phyloP scores from a whole-genome alignment of 2,888 invertebrate genomes.

The Corythucha ciliata region DNA sequence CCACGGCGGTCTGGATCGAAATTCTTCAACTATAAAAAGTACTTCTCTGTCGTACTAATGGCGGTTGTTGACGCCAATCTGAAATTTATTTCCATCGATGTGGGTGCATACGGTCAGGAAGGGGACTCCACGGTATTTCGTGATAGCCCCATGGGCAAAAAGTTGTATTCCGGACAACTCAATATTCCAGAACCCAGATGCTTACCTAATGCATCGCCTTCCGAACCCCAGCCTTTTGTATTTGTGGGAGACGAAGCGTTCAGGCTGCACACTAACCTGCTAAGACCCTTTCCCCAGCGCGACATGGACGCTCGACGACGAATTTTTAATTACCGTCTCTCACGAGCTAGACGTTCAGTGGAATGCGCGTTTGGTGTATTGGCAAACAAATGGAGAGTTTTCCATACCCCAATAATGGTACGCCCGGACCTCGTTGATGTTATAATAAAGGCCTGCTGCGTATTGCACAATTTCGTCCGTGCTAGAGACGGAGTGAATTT shows the following conservation, averaged over 20 bases:
- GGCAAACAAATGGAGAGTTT: slow-evolving; percentile 16
- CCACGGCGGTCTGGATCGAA: slow-evolving; percentile 18
- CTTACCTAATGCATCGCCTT: slow-evolving; percentile 21
- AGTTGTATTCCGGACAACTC: slow-evolving; percentile 25
- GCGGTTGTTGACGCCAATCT: slow-evolving; percentile 22
- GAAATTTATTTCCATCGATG: slow-evolving; percentile 21
- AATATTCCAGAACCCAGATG: slow-evolving; percentile 25
- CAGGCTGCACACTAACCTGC: slow-evolving; percentile 12
- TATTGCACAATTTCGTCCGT: slow-evolving; percentile 8
- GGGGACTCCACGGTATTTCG: slow-evolving; percentile 20
- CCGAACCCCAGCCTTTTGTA: slow-evolving; percentile 11
- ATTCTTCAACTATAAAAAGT: slow-evolving; percentile 23
- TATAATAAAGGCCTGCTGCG: slow-evolving; percentile 12
- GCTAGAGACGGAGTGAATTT: slow-evolving; percentile 4
- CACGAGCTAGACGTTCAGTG: slow-evolving; percentile 12
- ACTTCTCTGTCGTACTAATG: slow-evolving; percentile 20
- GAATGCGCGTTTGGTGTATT: slow-evolving; percentile 12
- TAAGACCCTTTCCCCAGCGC: slow-evolving; percentile 3
- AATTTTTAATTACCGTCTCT: slow-evolving; percentile 13
- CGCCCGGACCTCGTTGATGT: slow-evolving; percentile 4
- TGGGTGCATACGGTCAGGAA: slow-evolving; percentile 18
- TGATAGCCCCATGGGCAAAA: slow-evolving; percentile 26
- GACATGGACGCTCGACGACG: slow-evolving; percentile 5
- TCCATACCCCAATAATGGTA: slow-evolving; percentile 9
- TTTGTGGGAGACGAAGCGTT: slow-evolving; percentile 11